These are phyloP conservation scores for Turritopsis rubra DNA, from an alignment of 30 jellyfish, hydroid and myxozoan species.

Conservation along the genomic window DNA sequence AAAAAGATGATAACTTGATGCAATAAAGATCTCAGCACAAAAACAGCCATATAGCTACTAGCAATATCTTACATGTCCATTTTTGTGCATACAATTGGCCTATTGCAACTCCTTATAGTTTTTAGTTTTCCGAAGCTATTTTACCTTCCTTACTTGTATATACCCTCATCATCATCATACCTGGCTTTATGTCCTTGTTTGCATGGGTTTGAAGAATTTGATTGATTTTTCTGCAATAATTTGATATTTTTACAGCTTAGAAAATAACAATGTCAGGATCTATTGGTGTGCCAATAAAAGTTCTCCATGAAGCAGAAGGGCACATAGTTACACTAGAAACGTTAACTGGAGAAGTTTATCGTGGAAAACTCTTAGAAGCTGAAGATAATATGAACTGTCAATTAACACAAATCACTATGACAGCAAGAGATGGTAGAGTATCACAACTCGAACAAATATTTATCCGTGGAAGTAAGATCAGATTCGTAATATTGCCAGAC, in stretches of 20 bases:
- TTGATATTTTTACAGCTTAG: not conserved
- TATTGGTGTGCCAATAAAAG: constrained; percentile 98
- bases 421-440: constrained; percentile 97
- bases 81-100: no score
- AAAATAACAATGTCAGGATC: constrained; percentile 40
- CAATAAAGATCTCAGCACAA: no score
- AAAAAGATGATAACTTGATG: no score
- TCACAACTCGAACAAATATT: constrained; percentile 89
- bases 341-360: constrained; percentile 94
- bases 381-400: constrained; percentile 99
- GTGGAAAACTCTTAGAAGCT: constrained; percentile 98
- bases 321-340: constrained; percentile 97
- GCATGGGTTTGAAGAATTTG: no score
- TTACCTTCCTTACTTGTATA: no score
- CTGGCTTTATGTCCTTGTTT: no score
- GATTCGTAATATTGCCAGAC: constrained; percentile 97
- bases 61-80: no score
- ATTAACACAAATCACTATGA: constrained; percentile 91
- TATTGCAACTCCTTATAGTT: no score
- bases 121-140: no score
- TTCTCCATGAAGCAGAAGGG: constrained; percentile 99
- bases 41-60: no score
- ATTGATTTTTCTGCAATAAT: no score
- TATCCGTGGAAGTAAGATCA: constrained; percentile 96
- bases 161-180: no score